Evolutionary conservation across 2,888 invertebrate genomes (phyloP), one percentile per base, ranked within the genome.

Genomic region (Eristalis intricaria): DNA sequence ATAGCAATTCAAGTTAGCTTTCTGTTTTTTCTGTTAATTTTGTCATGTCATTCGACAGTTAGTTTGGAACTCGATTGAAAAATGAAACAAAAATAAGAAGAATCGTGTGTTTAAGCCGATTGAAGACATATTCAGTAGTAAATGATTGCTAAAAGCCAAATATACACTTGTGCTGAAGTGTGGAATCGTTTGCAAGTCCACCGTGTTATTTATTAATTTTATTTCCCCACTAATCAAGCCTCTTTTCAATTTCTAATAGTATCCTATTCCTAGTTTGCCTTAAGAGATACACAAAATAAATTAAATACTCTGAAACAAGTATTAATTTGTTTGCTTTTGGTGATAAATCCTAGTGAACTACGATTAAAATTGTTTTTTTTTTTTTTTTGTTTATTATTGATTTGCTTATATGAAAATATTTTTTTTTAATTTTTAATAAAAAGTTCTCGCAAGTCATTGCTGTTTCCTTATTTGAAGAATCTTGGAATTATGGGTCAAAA

Each of bases 121-220:
- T 63, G 38, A 74, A 58, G 38, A 65, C 26, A 32, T 32, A 70
- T 43, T 23, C 43, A 8, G 61, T 60, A 71, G 43, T 65, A 43
- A 66, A 68, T 61, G 60, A 66, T 73, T 79, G 71, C 65, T 66
- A 73, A 73, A 74, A 80, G 73, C 73, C 26, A 68, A 73, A 68
- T 61, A 73, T 73, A 68, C 56, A 68, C 26, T 73, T 79, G 79
- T 79, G 73, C 66, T 50, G 56, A 32, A n/a, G 68, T n/a, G 68
- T 74, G 50, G 26, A 58, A 13, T 23, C 58, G 58, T 22, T 58
- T 64, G 29, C 40, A 22, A n/a, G 70, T 50, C 58, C 78, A 77
- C 58, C 40, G 26, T 58, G 38, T 8, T 23, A 8, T 58, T 43
- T 22, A 4, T 26, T 26, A 2, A 13, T 61, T 23, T 69, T 19